Evolutionary conservation across 1,140 invertebrate species (phyloP).

Genomic region (Pygmarrhopalites habei): DNA sequence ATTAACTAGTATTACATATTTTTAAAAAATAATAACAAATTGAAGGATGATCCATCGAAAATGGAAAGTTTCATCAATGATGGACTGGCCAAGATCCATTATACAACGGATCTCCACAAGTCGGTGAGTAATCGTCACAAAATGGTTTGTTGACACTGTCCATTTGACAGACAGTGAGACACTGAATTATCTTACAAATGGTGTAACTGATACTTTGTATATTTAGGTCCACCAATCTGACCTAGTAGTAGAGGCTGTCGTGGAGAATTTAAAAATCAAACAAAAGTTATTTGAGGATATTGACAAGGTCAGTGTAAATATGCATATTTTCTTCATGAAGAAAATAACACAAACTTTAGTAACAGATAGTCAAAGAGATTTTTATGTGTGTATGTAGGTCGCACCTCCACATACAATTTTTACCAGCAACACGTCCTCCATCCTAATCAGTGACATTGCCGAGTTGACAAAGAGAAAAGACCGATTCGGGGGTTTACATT

Average conservation of each 20-base stretch:
- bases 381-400: no score
- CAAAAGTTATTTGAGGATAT: slow-evolving; percentile 63
- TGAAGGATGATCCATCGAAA: slow-evolving; percentile 51
- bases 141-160: no score
- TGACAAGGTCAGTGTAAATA: slow-evolving; percentile 46
- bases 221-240: no score
- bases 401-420: slow-evolving; percentile 66
- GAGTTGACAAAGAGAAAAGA: slow-evolving; percentile 49
- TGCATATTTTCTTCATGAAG: no score
- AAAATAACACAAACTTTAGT: no score
- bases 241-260: slow-evolving; percentile 78
- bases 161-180: no score
- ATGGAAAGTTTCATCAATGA: slow-evolving; percentile 59
- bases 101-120: slow-evolving; percentile 52
- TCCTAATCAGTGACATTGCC: slow-evolving; percentile 77
- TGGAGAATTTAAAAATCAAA: slow-evolving; percentile 74
- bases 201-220: no score
- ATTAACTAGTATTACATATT: neutral
- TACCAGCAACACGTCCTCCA: slow-evolving; percentile 81
- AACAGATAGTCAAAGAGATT: no score
- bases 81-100: slow-evolving; percentile 54
- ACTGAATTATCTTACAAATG: no score
- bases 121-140: slow-evolving; percentile 57
- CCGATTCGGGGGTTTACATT: slow-evolving; percentile 75
- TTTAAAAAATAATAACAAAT: neutral